Base-by-base conservation (phyloP, 2,888 invertebrate species). In the Ischnura elegans region DNA sequence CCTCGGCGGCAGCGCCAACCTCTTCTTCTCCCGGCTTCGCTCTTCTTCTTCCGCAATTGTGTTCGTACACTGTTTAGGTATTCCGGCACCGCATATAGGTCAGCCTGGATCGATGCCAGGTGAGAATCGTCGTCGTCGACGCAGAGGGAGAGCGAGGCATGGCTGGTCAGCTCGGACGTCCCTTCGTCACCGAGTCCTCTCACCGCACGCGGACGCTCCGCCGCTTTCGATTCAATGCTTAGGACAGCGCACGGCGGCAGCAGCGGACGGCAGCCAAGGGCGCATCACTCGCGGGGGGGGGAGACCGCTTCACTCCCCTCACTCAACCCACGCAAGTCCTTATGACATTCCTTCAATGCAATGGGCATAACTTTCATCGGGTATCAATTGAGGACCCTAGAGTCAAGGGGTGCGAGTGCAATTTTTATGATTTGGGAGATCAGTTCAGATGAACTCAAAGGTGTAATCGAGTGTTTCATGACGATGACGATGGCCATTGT, bases 101-200 rank as follows among this genome's bases (percentile, higher is more conserved):
- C 90, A 90, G 61, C 61, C n/a, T 45, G 90, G 90, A 90, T 90
- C 90, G 90, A 90, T 90, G 61, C 90, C 90, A 61, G 90, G 90
- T 61, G 61, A 42, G 61, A 61, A 43, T 45, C 61, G 61, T 43
- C 45, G 29, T 10, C 25, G 13, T 29, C 10, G 76, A 36, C 29
- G 29, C 29, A 66, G 66, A 66, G 66, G 10, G n/a, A 76, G 29
- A 29, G 61, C 16, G 6, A 25, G 8, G 21, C 5, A 21, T n/a
- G 61, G 25, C 5, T 61, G 25, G 16, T 21, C 25, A 6, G 61
- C 16, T 16, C 61, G 21, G 8, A 6, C 61, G 5, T 36, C 76
- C 76, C 29, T 61, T n/a, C 25, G 2, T 19, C 61, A n/a, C 25
- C 16, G 10, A n/a, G n/a, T n/a, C n/a, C 36, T 66, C 66, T 29